These are phyloP conservation scores for Plagiodera versicolora DNA, from an alignment of 2,888 invertebrate species.

Conservation along the genomic window DNA sequence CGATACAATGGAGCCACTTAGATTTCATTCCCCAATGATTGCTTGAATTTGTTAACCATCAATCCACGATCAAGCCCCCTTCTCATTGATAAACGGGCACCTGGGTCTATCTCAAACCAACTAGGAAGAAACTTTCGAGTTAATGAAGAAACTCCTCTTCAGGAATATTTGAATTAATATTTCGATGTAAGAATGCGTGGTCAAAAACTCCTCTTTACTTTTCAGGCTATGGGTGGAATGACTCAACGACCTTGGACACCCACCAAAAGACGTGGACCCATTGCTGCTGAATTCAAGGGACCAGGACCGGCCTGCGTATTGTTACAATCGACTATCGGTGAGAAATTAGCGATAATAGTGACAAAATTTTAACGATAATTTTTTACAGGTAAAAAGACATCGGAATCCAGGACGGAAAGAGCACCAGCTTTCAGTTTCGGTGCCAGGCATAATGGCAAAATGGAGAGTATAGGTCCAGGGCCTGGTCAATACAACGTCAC, in stretches of 20 bases:
- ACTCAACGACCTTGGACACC: slow-evolving; percentile 90
- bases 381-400: slow-evolving; percentile 69
- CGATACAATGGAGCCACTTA: too few species aligned
- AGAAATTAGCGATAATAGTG: slow-evolving; percentile 27
- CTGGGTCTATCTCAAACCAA: too few species aligned
- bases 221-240: slow-evolving; percentile 65
- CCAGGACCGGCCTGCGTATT: slow-evolving; percentile 88
- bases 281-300: slow-evolving; percentile 82
- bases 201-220: not conserved
- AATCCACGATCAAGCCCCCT: too few species aligned
- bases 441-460: slow-evolving; percentile 61
- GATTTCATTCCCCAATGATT: too few species aligned
- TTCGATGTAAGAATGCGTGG: too few species aligned
- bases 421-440: slow-evolving; percentile 86
- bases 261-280: slow-evolving; percentile 83
- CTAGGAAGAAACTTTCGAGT: too few species aligned
- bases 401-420: slow-evolving; percentile 74
- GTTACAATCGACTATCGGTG: slow-evolving; percentile 80
- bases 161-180: too few species aligned
- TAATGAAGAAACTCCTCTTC: too few species aligned
- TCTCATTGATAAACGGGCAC: too few species aligned
- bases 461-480: slow-evolving; percentile 75
- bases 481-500: slow-evolving; percentile 90
- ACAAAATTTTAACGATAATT: not conserved
- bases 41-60: too few species aligned